These are phyloP conservation scores for Oreocharis arfaki DNA, from an alignment of 2,113 vertebrate species.

Conservation along the genomic window DNA sequence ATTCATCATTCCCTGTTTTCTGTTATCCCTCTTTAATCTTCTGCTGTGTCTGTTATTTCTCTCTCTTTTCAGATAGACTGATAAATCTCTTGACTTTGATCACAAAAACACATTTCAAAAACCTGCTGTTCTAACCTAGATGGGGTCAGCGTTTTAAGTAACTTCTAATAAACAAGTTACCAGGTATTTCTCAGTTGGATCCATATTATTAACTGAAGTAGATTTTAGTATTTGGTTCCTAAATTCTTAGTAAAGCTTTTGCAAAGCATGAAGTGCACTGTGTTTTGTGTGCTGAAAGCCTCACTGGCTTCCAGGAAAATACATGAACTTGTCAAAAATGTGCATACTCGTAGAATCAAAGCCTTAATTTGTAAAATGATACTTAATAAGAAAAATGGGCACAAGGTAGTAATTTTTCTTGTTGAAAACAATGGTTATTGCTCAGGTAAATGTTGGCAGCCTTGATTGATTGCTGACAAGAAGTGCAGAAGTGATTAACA, in stretches of 20 bases:
- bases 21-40: not conserved
- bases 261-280: not conserved
- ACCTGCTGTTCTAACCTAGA: not conserved
- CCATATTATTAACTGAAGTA: not conserved
- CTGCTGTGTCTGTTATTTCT: not conserved
- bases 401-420: constrained; percentile 13
- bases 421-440: constrained; percentile 40
- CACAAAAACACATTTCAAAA: not conserved
- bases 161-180: not conserved
- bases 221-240: not conserved
- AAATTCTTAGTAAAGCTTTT: not conserved
- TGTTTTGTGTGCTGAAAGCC: not conserved
- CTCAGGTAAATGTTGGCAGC: not conserved
- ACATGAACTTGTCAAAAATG: not conserved
- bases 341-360: not conserved
- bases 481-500: not conserved
- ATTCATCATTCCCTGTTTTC: not conserved
- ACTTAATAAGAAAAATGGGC: not conserved
- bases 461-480: not conserved
- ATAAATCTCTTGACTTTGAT: not conserved
- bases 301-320: not conserved
- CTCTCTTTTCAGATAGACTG: not conserved
- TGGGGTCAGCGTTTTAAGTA: not conserved
- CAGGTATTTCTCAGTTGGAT: not conserved
- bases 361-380: not conserved